A percentile compares a stretch with the other conserved stretches of the same genome.
Evolutionary conservation across 2,797 vertebrate species (phyloP).

Genomic region (Anolis apletophallus): DNA sequence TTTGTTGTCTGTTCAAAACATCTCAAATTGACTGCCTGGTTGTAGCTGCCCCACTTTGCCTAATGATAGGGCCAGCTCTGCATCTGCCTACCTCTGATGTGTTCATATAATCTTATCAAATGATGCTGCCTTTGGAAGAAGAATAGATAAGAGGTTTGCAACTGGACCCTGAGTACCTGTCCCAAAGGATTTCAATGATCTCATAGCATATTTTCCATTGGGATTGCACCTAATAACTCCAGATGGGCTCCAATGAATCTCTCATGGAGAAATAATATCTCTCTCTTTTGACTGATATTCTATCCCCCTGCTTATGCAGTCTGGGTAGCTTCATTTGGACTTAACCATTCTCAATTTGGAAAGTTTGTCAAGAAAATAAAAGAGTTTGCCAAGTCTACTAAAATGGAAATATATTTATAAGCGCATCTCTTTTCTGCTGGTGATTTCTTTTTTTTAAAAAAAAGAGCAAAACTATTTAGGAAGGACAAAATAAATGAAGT

Average conservation of each 20-base stretch:
- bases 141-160: background rate
- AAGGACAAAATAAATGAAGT: background rate
- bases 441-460: background rate
- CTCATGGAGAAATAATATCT: constrained; percentile 40
- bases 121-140: background rate
- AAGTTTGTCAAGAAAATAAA: constrained; percentile 27
- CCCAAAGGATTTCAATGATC: constrained; percentile 42
- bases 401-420: background rate
- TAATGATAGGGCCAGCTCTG: background rate
- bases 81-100: background rate
- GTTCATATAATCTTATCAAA: constrained; percentile 12
- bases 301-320: constrained; percentile 20
- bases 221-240: constrained; percentile 38
- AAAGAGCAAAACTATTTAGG: background rate
- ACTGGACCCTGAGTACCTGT: constrained; percentile 40
- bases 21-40: background rate
- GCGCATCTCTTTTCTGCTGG: background rate
- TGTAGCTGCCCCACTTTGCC: background rate
- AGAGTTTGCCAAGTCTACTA: background rate
- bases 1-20: background rate
- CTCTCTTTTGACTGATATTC: constrained; percentile 58
- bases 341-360: constrained; percentile 27
- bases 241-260: constrained; percentile 36
- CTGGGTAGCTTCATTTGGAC: constrained; percentile 51
- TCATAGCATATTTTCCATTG: constrained; percentile 34